Conservation (phyloP, 1,140 invertebrate species). For the Drosophila teissieri region DNA sequence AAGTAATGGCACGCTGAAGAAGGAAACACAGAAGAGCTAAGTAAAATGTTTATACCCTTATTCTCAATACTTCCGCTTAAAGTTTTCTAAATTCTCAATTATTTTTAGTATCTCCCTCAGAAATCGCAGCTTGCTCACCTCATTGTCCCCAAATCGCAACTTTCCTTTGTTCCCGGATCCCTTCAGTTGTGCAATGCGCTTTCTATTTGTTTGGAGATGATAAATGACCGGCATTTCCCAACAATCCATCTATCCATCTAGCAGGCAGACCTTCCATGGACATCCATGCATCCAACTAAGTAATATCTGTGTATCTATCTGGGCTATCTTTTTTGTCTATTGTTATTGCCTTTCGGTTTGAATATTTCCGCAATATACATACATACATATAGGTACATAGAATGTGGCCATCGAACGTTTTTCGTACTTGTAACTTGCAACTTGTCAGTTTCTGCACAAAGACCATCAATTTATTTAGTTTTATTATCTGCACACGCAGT, state of each 20-base stretch:
- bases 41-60: too few species aligned
- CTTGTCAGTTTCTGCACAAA: constrained; percentile 80
- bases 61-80: not conserved
- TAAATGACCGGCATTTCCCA: constrained; percentile 60
- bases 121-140: constrained; percentile 19
- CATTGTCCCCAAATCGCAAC: constrained; percentile 5
- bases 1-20: not conserved
- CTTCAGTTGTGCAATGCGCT: constrained; percentile 39
- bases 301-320: constrained; percentile 58
- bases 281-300: constrained; percentile 45
- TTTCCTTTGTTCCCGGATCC: constrained; percentile 15
- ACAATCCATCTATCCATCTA: constrained; percentile 33
- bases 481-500: constrained; percentile 81
- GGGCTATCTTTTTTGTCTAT: constrained; percentile 54
- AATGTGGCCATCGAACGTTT: constrained; percentile 72
- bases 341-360: constrained; percentile 47
- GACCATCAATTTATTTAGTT: constrained; percentile 82
- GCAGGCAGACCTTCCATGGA: constrained; percentile 2
- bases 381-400: constrained; percentile 4
- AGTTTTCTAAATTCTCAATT: not conserved
- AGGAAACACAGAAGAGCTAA: not conserved
- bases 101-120: not conserved
- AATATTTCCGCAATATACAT: constrained; percentile 35
- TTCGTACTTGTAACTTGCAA: constrained; percentile 58
- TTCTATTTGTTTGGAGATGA: constrained; percentile 53